Percentiles rank a stretch among this genome's conserved stretches.
Conservation (phyloP, 1,140 invertebrate genomes). For the Drosophila pectinifera region DNA sequence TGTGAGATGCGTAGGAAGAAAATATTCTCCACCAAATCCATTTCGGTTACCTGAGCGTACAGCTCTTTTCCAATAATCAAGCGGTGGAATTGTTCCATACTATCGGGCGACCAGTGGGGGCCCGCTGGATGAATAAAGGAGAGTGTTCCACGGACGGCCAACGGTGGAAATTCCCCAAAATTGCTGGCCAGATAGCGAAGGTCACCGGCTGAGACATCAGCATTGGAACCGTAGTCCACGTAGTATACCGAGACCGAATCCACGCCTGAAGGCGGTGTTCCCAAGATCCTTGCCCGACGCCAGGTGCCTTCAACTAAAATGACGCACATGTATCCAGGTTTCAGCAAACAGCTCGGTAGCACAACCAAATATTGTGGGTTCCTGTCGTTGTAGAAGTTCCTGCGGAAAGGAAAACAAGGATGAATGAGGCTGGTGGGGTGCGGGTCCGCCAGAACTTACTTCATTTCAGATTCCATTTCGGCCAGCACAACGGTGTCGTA, state of each 20-base stretch:
- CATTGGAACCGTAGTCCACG: slow-evolving; percentile 34
- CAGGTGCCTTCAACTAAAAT: neutral
- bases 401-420: neutral
- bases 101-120: slow-evolving; percentile 26
- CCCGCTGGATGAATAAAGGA: slow-evolving; percentile 44
- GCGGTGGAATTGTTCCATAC: neutral
- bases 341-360: slow-evolving; percentile 12
- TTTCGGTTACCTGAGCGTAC: slow-evolving; percentile 18
- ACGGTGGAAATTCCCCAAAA: neutral
- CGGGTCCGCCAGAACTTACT: slow-evolving; percentile 3
- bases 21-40: slow-evolving; percentile 18
- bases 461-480: neutral
- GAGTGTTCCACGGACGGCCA: slow-evolving; percentile 39
- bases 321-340: slow-evolving; percentile 43
- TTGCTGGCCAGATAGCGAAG: slow-evolving; percentile 18
- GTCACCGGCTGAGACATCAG: neutral
- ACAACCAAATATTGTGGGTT: fast-evolving
- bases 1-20: slow-evolving; percentile 14
- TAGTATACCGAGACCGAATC: slow-evolving; percentile 24
- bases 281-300: slow-evolving; percentile 36
- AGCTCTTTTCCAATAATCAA: neutral
- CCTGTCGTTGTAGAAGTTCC: neutral
- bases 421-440: neutral
- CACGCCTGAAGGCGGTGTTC: neutral
- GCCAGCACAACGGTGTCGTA: neutral